Percentiles rank a stretch among this genome's conserved stretches.
phyloP scores from a whole-genome alignment of 2,888 invertebrate genomes.

The Operophtera brumata region DNA sequence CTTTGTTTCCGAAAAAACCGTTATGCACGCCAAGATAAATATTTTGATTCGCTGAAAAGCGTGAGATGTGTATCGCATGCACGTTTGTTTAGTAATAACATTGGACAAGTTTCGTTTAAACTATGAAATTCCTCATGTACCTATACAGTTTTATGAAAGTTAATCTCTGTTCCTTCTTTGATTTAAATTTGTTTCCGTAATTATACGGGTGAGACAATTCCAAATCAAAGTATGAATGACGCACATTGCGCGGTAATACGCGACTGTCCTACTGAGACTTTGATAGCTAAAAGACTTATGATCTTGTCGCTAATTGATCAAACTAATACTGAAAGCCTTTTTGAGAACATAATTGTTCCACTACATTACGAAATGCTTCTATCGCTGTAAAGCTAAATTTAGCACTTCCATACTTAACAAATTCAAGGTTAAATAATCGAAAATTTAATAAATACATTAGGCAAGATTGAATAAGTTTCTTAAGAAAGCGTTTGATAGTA shows the following conservation, averaged over 20 bases:
- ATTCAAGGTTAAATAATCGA: conserved; percentile 39
- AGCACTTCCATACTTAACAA: conserved; percentile 43
- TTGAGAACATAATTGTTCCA: conserved; percentile 32
- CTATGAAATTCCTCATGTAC: not conserved
- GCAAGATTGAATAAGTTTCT: conserved; percentile 1
- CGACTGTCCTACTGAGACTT: not conserved
- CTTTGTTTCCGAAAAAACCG: conserved; percentile 16
- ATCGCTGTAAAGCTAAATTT: too few relatives aligned
- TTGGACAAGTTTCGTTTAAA: conserved; percentile 5
- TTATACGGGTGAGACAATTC: not conserved
- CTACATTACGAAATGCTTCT: conserved; percentile 35
- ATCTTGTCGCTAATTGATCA: not conserved
- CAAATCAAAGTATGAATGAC: not conserved
- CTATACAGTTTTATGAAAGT: not conserved
- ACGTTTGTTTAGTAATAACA: conserved; percentile 10
- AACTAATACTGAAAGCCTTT: conserved; percentile 16
- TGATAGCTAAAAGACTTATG: not conserved
- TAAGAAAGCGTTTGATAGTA: conserved; percentile 31
- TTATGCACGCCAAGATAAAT: conserved; percentile 21
- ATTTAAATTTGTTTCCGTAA: not conserved
- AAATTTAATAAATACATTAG: not conserved
- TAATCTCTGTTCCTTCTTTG: not conserved
- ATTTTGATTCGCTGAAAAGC: conserved; percentile 24
- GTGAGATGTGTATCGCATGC: conserved; percentile 11
- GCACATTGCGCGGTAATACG: not conserved